Conservation (phyloP, 35 echinoderm and acorn worm genomes). For the Apostichopus parvimensis region DNA sequence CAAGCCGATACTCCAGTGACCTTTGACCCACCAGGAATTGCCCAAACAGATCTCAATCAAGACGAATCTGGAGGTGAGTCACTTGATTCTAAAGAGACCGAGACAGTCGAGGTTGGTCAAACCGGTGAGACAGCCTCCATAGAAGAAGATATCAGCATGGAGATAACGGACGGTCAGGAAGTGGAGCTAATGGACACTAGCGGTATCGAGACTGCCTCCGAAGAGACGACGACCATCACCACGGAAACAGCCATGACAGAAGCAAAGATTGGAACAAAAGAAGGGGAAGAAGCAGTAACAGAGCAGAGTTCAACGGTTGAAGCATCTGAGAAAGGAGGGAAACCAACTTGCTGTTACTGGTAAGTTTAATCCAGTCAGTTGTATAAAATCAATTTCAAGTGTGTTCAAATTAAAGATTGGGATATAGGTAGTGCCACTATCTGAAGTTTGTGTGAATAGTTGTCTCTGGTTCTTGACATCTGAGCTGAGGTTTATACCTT, state of each 20-base stretch:
- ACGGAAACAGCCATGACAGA: neutral
- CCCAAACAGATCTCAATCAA: neutral
- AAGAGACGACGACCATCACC: neutral
- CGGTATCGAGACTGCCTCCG: constrained; percentile 1
- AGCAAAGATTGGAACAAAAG: neutral
- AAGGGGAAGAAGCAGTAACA: neutral
- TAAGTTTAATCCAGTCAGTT: neutral
- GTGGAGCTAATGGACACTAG: constrained; percentile 26
- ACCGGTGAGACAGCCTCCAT: neutral
- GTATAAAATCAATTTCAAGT: too few relatives aligned
- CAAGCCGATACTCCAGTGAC: neutral
- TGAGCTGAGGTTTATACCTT: too few relatives aligned
- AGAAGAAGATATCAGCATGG: constrained; percentile 6
- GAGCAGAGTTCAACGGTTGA: neutral
- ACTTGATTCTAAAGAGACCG: neutral
- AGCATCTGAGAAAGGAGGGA: constrained; percentile 7
- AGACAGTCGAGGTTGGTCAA: neutral
- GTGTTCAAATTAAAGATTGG: too few relatives aligned
- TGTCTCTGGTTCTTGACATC: too few relatives aligned
- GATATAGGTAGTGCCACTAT: too few relatives aligned
- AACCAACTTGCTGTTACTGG: constrained; percentile 24
- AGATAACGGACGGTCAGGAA: constrained; percentile 13
- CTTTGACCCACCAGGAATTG: neutral
- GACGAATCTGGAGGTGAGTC: neutral
- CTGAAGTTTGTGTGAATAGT: too few relatives aligned